Percentiles rank a stretch among this genome's conserved stretches.
Conservation (phyloP, 2,888 invertebrate genomes). For the Brachypalpus laphriformis region DNA sequence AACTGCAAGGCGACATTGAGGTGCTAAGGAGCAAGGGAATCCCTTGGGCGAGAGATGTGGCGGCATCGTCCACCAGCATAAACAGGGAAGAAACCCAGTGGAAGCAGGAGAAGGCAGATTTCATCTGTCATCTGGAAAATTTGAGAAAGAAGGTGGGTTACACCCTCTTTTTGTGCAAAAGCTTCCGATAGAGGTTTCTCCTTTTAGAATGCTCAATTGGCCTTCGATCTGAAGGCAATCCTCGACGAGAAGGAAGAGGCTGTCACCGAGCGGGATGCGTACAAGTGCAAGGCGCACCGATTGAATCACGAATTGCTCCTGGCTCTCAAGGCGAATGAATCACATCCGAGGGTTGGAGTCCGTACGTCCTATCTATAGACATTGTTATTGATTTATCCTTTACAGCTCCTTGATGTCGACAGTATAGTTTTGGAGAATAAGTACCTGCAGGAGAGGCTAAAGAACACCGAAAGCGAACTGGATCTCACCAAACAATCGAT, state of each 20-base stretch:
- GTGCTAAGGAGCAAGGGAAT: slow-evolving; percentile 84
- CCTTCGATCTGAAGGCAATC: slow-evolving; percentile 89
- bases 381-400: slow-evolving; percentile 9
- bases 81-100: slow-evolving; percentile 79
- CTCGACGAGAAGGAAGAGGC: slow-evolving; percentile 94
- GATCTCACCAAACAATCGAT: slow-evolving; percentile 89
- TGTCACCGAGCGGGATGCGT: slow-evolving; percentile 91
- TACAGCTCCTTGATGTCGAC: slow-evolving; percentile 89
- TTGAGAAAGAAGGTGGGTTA: slow-evolving; percentile 80
- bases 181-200: neutral
- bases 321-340: slow-evolving; percentile 84
- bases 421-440: slow-evolving; percentile 91
- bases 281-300: slow-evolving; percentile 91
- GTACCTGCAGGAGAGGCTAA: slow-evolving; percentile 91
- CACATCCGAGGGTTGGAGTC: slow-evolving; percentile 78
- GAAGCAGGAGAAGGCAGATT: slow-evolving; percentile 81
- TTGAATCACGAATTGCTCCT: slow-evolving; percentile 91
- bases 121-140: slow-evolving; percentile 81
- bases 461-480: slow-evolving; percentile 91
- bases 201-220: slow-evolving; percentile 87
- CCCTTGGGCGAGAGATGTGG: slow-evolving; percentile 60
- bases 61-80: slow-evolving; percentile 1
- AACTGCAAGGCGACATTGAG: slow-evolving; percentile 88
- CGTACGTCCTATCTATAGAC: neutral
- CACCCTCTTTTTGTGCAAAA: too few species aligned